These are phyloP conservation scores for Zeugodacus cucurbitae DNA, from an alignment of 1,140 invertebrate species.

Conservation along the genomic window DNA sequence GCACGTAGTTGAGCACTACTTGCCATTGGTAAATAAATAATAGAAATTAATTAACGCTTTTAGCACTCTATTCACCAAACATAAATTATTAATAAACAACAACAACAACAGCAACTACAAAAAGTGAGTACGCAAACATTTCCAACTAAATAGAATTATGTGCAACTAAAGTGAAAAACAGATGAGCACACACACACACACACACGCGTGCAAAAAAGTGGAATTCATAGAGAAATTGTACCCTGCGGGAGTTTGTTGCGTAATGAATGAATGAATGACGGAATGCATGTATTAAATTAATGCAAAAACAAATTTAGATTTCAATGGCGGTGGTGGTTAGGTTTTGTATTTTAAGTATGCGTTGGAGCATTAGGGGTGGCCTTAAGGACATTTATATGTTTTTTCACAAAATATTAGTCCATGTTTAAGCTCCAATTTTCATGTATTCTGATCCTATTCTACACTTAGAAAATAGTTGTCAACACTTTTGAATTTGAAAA, in stretches of 20 bases:
- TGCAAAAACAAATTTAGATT: neutral
- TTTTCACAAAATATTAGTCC: neutral
- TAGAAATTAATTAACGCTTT: constrained; percentile 25
- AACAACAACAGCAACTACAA: neutral
- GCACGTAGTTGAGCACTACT: neutral
- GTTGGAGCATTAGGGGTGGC: neutral
- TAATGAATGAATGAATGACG: neutral
- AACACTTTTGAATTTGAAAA: neutral
- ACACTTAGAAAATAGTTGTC: too few species aligned
- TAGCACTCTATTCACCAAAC: neutral
- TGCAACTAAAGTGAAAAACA: neutral
- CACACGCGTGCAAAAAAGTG: neutral
- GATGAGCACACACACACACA: neutral
- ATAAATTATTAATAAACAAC: neutral
- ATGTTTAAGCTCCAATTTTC: too few species aligned
- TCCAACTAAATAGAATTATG: neutral
- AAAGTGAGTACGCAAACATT: neutral
- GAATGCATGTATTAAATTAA: neutral
- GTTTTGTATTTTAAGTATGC: neutral
- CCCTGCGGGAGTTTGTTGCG: neutral
- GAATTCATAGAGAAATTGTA: neutral
- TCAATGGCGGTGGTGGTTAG: constrained; percentile 39
- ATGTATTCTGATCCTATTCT: too few species aligned
- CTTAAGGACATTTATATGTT: neutral
- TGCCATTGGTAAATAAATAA: neutral